These are phyloP conservation scores for Rhizoglyphus robini DNA, from an alignment of 1,140 invertebrate species.

Conservation along the genomic window DNA sequence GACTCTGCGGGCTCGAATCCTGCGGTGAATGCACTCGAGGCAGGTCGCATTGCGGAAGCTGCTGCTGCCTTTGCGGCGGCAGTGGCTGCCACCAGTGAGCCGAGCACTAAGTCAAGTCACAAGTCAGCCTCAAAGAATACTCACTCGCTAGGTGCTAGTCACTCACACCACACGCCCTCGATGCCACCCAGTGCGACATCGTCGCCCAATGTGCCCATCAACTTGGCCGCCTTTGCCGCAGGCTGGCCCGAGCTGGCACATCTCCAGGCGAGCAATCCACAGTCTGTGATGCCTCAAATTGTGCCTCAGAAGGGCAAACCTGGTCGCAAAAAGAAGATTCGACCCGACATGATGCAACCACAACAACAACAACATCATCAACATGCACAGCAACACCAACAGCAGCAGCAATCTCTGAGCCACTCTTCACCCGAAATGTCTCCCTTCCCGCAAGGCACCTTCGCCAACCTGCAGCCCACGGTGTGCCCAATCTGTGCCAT, in stretches of 20 bases:
- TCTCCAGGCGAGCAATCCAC: neutral
- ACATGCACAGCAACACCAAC: neutral
- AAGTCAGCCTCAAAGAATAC: neutral
- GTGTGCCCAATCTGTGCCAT: constrained; percentile 37
- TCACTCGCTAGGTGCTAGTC: neutral
- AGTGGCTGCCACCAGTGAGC: neutral
- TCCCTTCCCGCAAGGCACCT: neutral
- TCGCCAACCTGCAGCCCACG: neutral
- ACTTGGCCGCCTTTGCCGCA: too few species aligned
- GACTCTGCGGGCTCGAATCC: neutral
- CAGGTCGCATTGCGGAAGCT: neutral
- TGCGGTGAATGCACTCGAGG: neutral
- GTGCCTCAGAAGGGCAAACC: constrained; percentile 1
- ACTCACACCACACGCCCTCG: neutral
- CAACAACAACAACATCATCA: neutral
- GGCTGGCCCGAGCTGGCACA: too few species aligned
- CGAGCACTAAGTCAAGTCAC: neutral
- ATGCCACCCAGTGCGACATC: neutral
- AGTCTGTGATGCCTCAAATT: neutral
- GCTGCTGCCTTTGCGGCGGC: constrained; percentile 4
- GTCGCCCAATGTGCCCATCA: neutral
- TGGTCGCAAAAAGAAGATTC: constrained; percentile 5
- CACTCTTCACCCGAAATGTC: neutral
- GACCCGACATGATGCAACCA: neutral
- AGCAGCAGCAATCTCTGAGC: neutral